Base-by-base conservation (phyloP, 2,888 invertebrate genomes). In the Mellilla xanthometata region DNA sequence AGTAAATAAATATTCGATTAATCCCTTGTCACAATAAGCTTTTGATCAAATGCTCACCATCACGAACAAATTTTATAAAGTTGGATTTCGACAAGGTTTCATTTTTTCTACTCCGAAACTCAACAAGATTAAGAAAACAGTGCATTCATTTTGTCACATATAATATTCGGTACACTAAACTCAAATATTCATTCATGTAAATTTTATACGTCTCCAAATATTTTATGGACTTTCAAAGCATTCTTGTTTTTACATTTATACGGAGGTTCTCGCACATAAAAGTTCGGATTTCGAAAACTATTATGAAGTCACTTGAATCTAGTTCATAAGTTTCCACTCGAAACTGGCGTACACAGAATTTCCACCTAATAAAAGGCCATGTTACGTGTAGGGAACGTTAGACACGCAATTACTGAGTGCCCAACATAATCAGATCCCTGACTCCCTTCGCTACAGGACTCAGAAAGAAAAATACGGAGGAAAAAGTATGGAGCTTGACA, bases 301-400 rank as follows among this genome's bases (percentile, higher is more conserved):
- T 62, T 65, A 60, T 46, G 48, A 52, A 52, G 48, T 39, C 50
- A 62, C 54, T 44, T 47, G 47, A 44, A 62, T 54, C 55, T 59
- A 75, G 72, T 74, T 76, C 75, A 80, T 81, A 85, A 82, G 72
- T 81, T 72, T 65, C 64, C 63, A 68, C 68, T 62, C 64, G 65
- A 73, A 76, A 72, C 76, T 78, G 70, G 76, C 77, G 76, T 84
- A 81, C 76, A 81, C 78, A 84, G 83, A 83, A 84, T 88, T 89
- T 85, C 84, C 84, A 88, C 88, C 84, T 88, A 88, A 88, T 89
- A 88, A 88, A 87, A 87, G 86, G 72, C 81, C 81, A 65, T 74
- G 81, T 84, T 86, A 87, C 84, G 85, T 81, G 84, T 76, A 82
- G 81, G 77, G 80, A 79, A 74, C 83, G 81, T 86, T 82, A 84